Evolutionary conservation across 2,797 vertebrate species (phyloP), one percentile per base, ranked within the genome.

Genomic region (Cyclopterus lumpus): DNA sequence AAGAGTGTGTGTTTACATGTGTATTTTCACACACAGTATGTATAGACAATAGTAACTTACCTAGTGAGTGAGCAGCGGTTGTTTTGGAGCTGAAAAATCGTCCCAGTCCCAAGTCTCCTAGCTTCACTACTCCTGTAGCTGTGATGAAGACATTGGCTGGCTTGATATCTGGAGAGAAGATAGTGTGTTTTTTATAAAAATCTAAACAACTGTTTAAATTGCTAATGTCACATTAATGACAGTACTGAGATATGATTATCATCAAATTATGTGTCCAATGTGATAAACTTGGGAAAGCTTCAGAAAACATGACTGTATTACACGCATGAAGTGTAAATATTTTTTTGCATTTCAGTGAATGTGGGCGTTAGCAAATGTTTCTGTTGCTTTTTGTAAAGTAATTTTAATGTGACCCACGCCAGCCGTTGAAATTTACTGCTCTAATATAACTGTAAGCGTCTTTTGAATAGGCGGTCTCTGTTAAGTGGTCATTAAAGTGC

Each of bases 71-170:
- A 86, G 97, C 97, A 14, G 96, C 97, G 32, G 97, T 98, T 83
- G 97, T 99, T 96, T 99, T 98, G 82, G 97, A 99, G 91, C 98
- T 99, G 94, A 99, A 99, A 95, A 99, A 99, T 57, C 97, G 94
- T 77, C 98, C 98, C 82, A 99, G 92, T 18, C 98, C 98, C 76
- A 99, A 94, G 83, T 99, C 98, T 86, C 98, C 98, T 77, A 99
- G 96, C 91, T 99, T 99, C 77, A 99, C 98, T 89, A 98, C 97
- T 71, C 98, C 98, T 46, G 97, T 98, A 80, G 98, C 98, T 80
- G 97, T 99, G 92, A 99, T 99, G 96, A 99, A 99, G 83, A 99
- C 98, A 67, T 99, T 99, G 60, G 97, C 98, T 58, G 97, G 98
- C 78, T 99, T 99, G 91, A 99, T 99, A 86, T 99, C 97, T 99